phyloP scores from a whole-genome alignment of 2,888 invertebrate genomes.

The Mesorhabditis spiculigera region DNA sequence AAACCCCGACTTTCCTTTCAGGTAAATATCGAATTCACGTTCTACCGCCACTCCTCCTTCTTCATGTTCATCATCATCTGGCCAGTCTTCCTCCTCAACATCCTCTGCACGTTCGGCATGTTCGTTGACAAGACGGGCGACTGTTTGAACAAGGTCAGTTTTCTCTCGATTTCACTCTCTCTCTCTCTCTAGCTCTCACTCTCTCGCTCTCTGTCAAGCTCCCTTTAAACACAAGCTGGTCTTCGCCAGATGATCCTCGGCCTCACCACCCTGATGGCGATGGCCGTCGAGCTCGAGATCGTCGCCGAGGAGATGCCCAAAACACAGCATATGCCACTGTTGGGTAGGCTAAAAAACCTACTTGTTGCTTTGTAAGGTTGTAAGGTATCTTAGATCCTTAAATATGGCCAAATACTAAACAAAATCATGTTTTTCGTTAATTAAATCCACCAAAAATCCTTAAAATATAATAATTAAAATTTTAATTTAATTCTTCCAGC shows the following conservation, averaged over 20 bases:
- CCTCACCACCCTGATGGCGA: constrained; percentile 2
- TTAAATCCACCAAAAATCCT: no score
- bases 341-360: neutral
- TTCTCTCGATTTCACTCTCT: no score
- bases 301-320: constrained; percentile 2
- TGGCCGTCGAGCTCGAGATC: constrained; percentile 4
- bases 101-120: constrained; percentile 1
- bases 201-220: neutral
- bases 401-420: no score
- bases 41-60: neutral
- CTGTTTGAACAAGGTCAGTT: constrained; percentile 1
- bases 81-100: neutral
- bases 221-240: neutral
- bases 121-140: constrained; percentile 5
- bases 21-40: neutral
- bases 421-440: no score
- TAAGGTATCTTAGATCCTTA: no score
- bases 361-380: no score
- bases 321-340: neutral
- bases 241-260: neutral
- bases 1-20: neutral
- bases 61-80: constrained; percentile 4
- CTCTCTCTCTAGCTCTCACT: no score
- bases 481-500: neutral
- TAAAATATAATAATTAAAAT: no score